Evolutionary conservation across 2,797 vertebrate species (phyloP).

Genomic region (Melanotaenia trifasciata): DNA sequence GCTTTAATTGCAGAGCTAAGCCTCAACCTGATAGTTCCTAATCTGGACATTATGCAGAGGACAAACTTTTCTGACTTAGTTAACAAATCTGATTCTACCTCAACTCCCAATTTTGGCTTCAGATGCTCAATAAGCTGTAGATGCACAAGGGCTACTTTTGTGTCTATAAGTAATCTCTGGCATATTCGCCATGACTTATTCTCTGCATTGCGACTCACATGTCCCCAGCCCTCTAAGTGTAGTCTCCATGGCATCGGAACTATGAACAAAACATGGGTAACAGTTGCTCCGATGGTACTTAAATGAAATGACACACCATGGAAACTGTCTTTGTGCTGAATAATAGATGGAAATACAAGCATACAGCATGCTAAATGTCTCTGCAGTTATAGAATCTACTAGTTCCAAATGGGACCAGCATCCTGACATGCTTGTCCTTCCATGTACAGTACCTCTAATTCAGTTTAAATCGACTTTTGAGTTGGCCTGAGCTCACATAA

Average conservation of each 20-base stretch:
- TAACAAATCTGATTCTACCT: not conserved
- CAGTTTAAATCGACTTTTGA: conserved; percentile 72
- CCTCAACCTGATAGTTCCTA: conserved; percentile 1
- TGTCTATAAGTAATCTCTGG: not conserved
- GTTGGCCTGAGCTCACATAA: conserved; percentile 78
- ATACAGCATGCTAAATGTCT: conserved; percentile 8
- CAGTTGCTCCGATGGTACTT: not conserved
- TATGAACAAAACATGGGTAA: not conserved
- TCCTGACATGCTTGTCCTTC: conserved; percentile 73
- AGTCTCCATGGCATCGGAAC: not conserved
- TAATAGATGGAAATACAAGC: conserved; percentile 26
- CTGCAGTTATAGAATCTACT: conserved; percentile 33
- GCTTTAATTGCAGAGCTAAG: conserved; percentile 4
- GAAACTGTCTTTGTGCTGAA: conserved; percentile 23
- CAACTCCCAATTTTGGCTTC: not conserved
- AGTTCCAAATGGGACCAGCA: conserved; percentile 57
- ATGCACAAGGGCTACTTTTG: not conserved
- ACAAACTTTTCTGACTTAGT: conserved; percentile 2
- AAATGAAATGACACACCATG: conserved; percentile 11
- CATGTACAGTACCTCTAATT: conserved; percentile 66
- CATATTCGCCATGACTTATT: not conserved
- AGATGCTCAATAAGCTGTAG: not conserved
- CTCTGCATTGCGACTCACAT: not conserved
- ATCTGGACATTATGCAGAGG: conserved; percentile 4
- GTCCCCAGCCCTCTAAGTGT: not conserved